Conservation (phyloP, 2,113 vertebrate genomes). For the Perognathus longimembris region DNA sequence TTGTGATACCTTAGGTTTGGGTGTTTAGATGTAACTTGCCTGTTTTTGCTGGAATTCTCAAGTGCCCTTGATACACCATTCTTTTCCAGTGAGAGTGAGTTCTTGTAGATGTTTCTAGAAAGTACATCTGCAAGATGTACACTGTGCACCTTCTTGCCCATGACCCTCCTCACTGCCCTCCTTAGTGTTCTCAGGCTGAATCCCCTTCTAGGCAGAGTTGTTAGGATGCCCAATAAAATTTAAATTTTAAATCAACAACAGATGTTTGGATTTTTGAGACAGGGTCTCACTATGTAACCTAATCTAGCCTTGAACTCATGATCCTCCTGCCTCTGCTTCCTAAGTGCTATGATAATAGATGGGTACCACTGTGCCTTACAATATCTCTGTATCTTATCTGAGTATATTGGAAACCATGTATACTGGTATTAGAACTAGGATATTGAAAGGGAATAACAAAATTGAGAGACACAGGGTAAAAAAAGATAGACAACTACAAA, state of each 20-base stretch:
- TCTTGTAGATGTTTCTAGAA: constrained; percentile 12
- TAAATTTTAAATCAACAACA: constrained; percentile 12
- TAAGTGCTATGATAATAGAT: too few species aligned
- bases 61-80: not conserved
- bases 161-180: not conserved
- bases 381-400: too few species aligned
- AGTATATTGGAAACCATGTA: too few species aligned
- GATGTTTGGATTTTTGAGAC: too few species aligned
- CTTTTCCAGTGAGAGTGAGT: constrained; percentile 15
- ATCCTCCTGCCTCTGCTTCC: too few species aligned
- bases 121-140: not conserved
- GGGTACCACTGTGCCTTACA: too few species aligned
- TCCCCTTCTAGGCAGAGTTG: not conserved
- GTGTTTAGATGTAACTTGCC: not conserved
- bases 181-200: not conserved
- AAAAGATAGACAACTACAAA: too few species aligned
- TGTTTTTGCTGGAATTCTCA: not conserved
- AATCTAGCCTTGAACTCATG: too few species aligned
- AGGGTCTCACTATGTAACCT: too few species aligned
- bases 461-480: too few species aligned
- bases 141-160: not conserved
- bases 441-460: too few species aligned
- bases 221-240: not conserved
- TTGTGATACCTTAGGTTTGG: not conserved
- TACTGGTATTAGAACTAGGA: too few species aligned